These are phyloP conservation scores for Baronia brevicornis DNA, from an alignment of 2,888 invertebrate genomes.

Conservation along the genomic window DNA sequence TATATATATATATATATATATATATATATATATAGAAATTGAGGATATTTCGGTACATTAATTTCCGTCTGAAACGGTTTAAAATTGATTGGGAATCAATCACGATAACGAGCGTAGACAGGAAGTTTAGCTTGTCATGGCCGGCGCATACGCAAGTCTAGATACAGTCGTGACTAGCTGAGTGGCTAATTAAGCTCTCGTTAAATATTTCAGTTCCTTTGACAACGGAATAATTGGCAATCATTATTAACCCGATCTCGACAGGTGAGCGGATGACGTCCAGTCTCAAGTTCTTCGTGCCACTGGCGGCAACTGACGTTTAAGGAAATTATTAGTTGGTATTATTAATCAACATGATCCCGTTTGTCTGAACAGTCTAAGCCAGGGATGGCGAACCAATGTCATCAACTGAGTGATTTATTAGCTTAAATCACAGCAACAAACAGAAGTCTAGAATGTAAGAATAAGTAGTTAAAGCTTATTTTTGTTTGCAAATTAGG, in stretches of 20 bases:
- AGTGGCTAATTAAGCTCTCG: slow-evolving; percentile 10
- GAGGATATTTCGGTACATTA: too few species aligned
- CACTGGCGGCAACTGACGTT: slow-evolving; percentile 1
- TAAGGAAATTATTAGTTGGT: too few species aligned
- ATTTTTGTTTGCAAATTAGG: too few species aligned
- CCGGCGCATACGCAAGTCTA: background rate
- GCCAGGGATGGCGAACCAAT: too few species aligned
- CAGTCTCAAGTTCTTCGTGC: slow-evolving; percentile 10
- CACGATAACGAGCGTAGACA: slow-evolving; percentile 8
- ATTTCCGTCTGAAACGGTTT: slow-evolving; percentile 5
- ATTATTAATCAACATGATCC: too few species aligned
- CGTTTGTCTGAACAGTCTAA: too few species aligned
- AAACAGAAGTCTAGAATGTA: too few species aligned
- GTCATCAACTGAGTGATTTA: too few species aligned
- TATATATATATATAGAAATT: too few species aligned
- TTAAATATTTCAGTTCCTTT: slow-evolving; percentile 11
- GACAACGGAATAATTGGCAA: slow-evolving; percentile 12
- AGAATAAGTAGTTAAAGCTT: too few species aligned
- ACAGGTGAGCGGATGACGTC: slow-evolving; percentile 13
- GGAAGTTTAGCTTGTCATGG: slow-evolving; percentile 3
- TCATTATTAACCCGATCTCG: slow-evolving; percentile 5
- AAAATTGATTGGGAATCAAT: slow-evolving; percentile 9
- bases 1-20: too few species aligned
- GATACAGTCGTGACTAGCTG: slow-evolving; percentile 11
- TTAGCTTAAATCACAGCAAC: too few species aligned